phyloP scores from a whole-genome alignment of 2,888 invertebrate species.

The Ecliptopera silaceata region DNA sequence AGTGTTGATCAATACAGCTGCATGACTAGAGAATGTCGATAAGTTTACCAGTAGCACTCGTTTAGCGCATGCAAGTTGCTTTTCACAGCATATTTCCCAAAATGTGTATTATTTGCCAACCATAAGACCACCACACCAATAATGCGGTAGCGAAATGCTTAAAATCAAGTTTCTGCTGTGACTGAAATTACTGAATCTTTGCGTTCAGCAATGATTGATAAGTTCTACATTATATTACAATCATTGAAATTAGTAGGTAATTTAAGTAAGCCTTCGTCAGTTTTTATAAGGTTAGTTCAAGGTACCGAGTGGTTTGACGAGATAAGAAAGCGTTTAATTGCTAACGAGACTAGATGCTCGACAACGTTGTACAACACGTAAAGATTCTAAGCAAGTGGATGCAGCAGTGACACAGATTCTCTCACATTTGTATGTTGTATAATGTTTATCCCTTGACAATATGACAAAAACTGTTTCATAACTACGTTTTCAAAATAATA shows the following conservation, averaged over 20 bases:
- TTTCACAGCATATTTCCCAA: slow-evolving; percentile 8
- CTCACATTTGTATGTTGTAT: slow-evolving; percentile 23
- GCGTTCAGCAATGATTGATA: slow-evolving; percentile 1
- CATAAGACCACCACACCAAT: slow-evolving; percentile 1
- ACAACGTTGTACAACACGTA: slow-evolving; percentile 37
- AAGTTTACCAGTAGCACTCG: neutral
- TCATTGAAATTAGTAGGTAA: slow-evolving; percentile 24
- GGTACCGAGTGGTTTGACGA: slow-evolving; percentile 49
- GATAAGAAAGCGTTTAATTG: slow-evolving; percentile 59
- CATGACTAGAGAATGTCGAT: slow-evolving; percentile 1
- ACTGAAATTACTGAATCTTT: neutral
- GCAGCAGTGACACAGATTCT: slow-evolving; percentile 49
- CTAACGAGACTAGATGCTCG: slow-evolving; percentile 36
- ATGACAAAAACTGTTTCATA: too few relatives aligned
- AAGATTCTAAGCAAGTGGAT: slow-evolving; percentile 39
- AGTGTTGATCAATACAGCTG: slow-evolving; percentile 9
- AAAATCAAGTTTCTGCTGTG: neutral
- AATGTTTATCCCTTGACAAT: slow-evolving; percentile 1
- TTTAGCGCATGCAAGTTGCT: slow-evolving; percentile 6
- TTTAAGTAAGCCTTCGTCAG: slow-evolving; percentile 38
- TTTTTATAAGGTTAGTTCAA: slow-evolving; percentile 51
- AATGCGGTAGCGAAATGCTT: neutral
- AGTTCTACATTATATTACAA: slow-evolving; percentile 17
- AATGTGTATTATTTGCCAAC: slow-evolving; percentile 6
- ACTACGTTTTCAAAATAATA: too few relatives aligned